A percentile compares a stretch with the other conserved stretches of the same genome.
Conservation (phyloP, 1,140 invertebrate genomes). For the Rhysida immarginata region DNA sequence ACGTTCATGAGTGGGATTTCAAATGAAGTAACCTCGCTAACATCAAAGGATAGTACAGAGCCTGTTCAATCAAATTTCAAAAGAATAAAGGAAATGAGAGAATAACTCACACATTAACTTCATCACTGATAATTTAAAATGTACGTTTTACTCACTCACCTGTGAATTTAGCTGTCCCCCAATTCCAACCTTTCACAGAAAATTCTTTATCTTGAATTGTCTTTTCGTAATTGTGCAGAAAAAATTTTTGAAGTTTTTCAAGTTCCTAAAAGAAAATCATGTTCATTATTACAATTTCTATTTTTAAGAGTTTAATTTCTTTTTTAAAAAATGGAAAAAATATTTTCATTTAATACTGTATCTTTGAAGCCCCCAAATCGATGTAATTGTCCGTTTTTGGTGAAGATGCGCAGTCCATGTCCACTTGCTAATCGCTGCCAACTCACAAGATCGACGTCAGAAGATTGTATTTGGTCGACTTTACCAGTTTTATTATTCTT, state of each 20-base stretch:
- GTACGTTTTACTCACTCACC: slow-evolving; percentile 31
- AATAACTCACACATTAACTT: too few species aligned
- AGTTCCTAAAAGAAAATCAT: slow-evolving; percentile 22
- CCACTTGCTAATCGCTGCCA: slow-evolving; percentile 82
- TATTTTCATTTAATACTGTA: slow-evolving; percentile 41
- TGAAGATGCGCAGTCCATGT: slow-evolving; percentile 74
- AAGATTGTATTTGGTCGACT: slow-evolving; percentile 69
- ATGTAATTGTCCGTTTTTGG: slow-evolving; percentile 79
- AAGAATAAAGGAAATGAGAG: not conserved
- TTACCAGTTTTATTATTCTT: slow-evolving; percentile 95
- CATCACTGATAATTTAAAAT: too few species aligned
- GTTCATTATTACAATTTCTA: not conserved
- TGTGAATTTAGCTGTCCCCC: slow-evolving; percentile 88
- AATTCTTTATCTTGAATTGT: slow-evolving; percentile 81
- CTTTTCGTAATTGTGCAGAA: slow-evolving; percentile 64
- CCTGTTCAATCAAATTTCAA: too few species aligned
- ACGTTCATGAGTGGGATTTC: slow-evolving; percentile 94
- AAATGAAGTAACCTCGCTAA: slow-evolving; percentile 77
- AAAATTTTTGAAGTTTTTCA: slow-evolving; percentile 51
- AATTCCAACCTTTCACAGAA: slow-evolving; percentile 97
- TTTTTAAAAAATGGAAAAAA: not conserved
- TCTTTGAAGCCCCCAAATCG: slow-evolving; percentile 91
- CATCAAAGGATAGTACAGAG: slow-evolving; percentile 78
- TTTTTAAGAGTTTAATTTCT: not conserved
- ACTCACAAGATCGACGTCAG: slow-evolving; percentile 78